Evolutionary conservation across 2,888 invertebrate genomes (phyloP), one percentile per base, ranked within the genome.

Genomic region (Palloptera scutellata): DNA sequence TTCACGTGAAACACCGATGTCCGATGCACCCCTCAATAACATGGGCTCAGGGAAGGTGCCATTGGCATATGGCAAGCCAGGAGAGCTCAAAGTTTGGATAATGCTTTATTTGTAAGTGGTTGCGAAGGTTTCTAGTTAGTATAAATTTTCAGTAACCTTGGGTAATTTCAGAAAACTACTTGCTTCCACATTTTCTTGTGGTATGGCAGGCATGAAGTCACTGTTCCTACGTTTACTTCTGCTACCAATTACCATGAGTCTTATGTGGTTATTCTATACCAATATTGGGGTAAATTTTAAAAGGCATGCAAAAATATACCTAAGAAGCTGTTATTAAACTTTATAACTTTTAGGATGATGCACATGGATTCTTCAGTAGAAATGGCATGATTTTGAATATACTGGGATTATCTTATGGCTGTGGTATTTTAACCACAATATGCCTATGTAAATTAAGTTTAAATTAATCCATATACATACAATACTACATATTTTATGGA

Each of bases 241-340:
- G 6, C 81, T 95, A 57, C 94, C 95, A 0, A 82, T 93, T 30
- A 91, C 91, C 76, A 94, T 93, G 85, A 88, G 91, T 58, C 87
- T 94, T 57, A 80, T 96, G 58, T 94, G 93, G 90, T 79, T 91
- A 15, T 95, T 96, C 81, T 96, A 94, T 78, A 89, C 79, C 20
- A 79, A 83, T 67, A 72, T 84, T 60, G 83, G 82, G 57, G 85
- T 88, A 69, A 80, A 77, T 76, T 6, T 15, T 10, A 6, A 41
- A 40, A 41, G 11, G 15, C 1, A 20, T 0, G 1, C 20, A 11
- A 30, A 3, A 1, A 40, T 58, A 40, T 52, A 40, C 45, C 15
- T n/a, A n/a, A n/a, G n/a, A n/a, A n/a, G n/a, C 40, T 52, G 17
- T n/a, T 58, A 52, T 12, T 48, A 11, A 48, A 45, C 42, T 53